These are phyloP conservation scores for Mantis religiosa DNA, from an alignment of 2,888 invertebrate species.

Conservation along the genomic window DNA sequence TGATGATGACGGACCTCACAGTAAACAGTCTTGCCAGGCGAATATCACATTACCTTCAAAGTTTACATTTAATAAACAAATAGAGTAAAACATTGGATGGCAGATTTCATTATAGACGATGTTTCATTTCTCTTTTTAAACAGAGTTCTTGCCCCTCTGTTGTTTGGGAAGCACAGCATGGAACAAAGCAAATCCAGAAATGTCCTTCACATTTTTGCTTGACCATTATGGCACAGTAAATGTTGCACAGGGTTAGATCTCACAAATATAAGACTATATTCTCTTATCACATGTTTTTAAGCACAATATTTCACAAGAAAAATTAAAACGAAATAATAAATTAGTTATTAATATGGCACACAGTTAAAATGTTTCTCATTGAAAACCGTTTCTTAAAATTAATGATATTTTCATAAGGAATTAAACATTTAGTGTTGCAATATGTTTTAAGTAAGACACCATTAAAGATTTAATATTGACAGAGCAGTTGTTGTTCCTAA, in stretches of 20 bases:
- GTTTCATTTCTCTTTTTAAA: neutral
- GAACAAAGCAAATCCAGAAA: neutral
- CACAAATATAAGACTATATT: neutral
- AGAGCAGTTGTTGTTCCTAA: too few relatives aligned
- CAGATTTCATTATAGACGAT: neutral
- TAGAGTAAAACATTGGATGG: neutral
- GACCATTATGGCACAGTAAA: neutral
- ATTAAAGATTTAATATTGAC: too few relatives aligned
- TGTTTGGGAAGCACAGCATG: neutral
- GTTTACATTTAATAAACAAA: neutral
- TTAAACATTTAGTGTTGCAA: too few relatives aligned
- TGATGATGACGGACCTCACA: neutral
- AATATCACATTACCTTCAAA: neutral
- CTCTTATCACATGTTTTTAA: neutral
- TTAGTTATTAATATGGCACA: neutral
- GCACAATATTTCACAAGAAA: neutral
- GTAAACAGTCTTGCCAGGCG: neutral
- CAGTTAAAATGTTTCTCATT: neutral
- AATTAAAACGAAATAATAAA: neutral
- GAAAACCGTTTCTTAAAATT: neutral
- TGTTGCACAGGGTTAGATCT: too few relatives aligned
- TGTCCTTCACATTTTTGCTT: neutral
- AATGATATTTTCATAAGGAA: too few relatives aligned
- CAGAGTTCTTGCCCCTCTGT: neutral
- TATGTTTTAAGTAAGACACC: too few relatives aligned